Percentiles rank a stretch among this genome's conserved stretches.
phyloP scores from a whole-genome alignment of 2,113 vertebrate species.

The Columba livia region DNA sequence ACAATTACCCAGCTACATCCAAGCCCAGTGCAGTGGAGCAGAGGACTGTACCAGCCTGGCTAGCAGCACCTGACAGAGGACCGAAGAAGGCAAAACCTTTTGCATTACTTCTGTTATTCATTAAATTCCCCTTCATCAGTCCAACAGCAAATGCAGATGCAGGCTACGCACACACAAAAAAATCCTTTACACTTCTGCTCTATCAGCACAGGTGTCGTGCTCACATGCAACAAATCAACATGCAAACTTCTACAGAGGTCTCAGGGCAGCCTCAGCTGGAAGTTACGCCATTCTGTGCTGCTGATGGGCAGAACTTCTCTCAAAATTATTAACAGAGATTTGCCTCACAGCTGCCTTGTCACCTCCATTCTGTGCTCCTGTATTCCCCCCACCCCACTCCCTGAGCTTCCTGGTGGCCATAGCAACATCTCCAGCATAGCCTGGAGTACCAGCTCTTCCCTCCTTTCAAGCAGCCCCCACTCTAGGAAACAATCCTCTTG shows the following conservation, averaged over 20 bases:
- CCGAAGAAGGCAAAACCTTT: background rate
- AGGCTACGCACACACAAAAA: too few relatives aligned
- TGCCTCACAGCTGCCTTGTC: background rate
- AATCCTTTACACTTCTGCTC: background rate
- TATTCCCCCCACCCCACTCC: too few relatives aligned
- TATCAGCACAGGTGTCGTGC: accelerated
- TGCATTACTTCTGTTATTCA: background rate
- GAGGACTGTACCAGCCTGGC: background rate
- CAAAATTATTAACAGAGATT: background rate
- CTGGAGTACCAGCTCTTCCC: background rate
- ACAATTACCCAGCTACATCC: background rate
- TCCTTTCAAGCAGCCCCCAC: background rate
- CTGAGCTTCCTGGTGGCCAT: background rate
- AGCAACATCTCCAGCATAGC: background rate
- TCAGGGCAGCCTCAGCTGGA: background rate
- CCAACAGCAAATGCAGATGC: background rate
- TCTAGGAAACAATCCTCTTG: background rate
- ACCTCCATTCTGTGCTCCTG: background rate
- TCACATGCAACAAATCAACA: background rate
- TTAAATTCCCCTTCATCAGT: background rate
- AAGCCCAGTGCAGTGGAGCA: background rate
- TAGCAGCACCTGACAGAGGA: background rate
- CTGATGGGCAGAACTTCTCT: background rate
- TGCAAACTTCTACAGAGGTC: background rate
- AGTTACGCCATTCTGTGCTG: background rate